These are phyloP conservation scores for Gavialis gangeticus DNA, from an alignment of 2,113 vertebrate genomes.

Conservation along the genomic window DNA sequence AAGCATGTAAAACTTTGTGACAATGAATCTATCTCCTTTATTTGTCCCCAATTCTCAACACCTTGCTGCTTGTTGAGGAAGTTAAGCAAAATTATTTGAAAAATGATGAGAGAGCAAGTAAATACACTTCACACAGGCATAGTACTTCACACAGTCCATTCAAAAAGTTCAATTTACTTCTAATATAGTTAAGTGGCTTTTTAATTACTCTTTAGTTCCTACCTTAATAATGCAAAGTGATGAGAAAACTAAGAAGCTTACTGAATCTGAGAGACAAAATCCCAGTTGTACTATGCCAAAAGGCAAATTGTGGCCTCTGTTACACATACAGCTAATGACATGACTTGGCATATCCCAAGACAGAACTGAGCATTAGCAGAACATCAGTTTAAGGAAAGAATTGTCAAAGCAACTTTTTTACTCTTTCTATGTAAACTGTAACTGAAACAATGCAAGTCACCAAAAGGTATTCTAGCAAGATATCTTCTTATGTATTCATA, in stretches of 20 bases:
- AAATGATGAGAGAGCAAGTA: background rate
- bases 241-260: background rate
- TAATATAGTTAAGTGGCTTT: background rate
- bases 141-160: background rate
- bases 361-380: background rate
- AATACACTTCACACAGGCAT: background rate
- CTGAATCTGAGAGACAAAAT: background rate
- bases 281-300: background rate
- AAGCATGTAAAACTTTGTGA: background rate
- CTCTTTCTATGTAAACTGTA: background rate
- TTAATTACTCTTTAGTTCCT: background rate
- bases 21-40: background rate
- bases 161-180: background rate
- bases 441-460: background rate
- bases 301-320: background rate
- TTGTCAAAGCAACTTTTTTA: background rate
- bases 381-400: background rate
- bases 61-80: background rate
- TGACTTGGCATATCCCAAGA: background rate
- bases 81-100: background rate
- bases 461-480: background rate
- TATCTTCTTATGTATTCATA: background rate
- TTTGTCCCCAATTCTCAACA: background rate
- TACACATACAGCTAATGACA: background rate
- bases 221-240: background rate